These are phyloP conservation scores for Holothuria leucospilota DNA, from an alignment of 53 echinoderm and acorn worm genomes.

Conservation along the genomic window DNA sequence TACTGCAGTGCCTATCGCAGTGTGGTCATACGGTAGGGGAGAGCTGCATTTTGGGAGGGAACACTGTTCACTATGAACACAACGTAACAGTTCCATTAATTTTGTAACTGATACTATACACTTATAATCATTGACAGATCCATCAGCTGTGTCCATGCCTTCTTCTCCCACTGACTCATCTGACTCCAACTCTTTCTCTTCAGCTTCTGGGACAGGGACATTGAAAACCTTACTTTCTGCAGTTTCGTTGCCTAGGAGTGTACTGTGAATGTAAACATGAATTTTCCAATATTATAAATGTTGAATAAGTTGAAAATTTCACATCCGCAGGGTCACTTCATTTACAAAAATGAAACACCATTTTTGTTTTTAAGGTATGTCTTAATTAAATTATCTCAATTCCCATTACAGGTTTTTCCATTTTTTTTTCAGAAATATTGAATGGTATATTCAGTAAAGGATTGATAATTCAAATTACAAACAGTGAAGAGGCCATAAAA, in stretches of 20 bases:
- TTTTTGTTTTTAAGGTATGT: too few species aligned
- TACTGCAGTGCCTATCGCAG: slow-evolving; percentile 7
- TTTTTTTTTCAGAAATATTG: too few species aligned
- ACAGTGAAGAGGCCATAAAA: too few species aligned
- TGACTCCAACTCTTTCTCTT: background rate
- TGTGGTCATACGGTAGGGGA: background rate
- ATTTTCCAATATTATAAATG: too few species aligned
- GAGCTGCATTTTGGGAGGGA: background rate
- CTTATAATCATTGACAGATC: background rate
- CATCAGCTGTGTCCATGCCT: background rate
- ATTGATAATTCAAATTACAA: too few species aligned
- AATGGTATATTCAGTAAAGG: too few species aligned
- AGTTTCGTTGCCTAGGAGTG: background rate
- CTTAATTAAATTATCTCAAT: too few species aligned
- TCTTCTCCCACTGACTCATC: slow-evolving; percentile 20
- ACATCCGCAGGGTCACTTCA: too few species aligned
- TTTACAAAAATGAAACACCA: too few species aligned
- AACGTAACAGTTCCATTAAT: background rate
- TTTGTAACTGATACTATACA: background rate
- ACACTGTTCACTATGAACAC: background rate
- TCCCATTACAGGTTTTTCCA: too few species aligned
- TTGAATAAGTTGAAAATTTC: too few species aligned
- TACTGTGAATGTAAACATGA: background rate
- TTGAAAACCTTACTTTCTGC: slow-evolving; percentile 24
- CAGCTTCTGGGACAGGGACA: background rate